Base-by-base conservation (phyloP, 1,140 invertebrate species). In the Sinella curviseta region DNA sequence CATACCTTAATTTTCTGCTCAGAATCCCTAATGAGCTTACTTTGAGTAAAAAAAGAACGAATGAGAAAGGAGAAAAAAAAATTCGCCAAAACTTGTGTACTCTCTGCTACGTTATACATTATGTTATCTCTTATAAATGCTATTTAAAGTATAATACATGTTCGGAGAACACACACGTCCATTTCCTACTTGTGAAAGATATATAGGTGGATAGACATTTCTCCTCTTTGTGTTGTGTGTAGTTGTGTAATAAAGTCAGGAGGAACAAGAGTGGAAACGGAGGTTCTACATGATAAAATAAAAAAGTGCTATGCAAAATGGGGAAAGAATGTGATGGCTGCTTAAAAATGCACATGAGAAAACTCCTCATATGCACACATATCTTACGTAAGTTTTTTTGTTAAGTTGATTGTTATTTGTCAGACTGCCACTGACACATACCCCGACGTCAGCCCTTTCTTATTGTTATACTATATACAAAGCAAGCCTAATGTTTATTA, bases 1-100 rank as follows among this genome's bases (percentile, higher is more conserved):
- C 65, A 70, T 70, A 70, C 65, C 65, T 70, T 70, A 70, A 70
- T 70, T 70, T 70, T 70, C 65, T 70, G 65, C 12, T 33, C 31
- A 12, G 65, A 70, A 70, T 70, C 24, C 31, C 65, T 31, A 70
- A 70, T 70, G 65, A 70, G 31, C 12, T 33, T 70, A n/a, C 24
- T 20, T 12, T 20, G 12, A 60, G 57, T n/a, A n/a, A 60, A 26
- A 26, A n/a, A 60, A 60, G 24, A 60, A 60, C 4, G 24, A 12
- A n/a, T 17, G 24, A 60, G 57, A 60, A 26, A 26, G 24, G 14
- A 60, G 24, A 26, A 26, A 60, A 4, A 60, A 48, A 12, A 48
- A 48, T 12, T 48, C 20, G 20, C 39, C 39, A 48, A n/a, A n/a
- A n/a, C n/a, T n/a, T n/a, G n/a, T 48, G 39, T 48, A 48, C 17